A percentile compares a stretch with the other conserved stretches of the same genome.
Conservation (phyloP, 2,888 invertebrate genomes). For the Phengaris alcon region DNA sequence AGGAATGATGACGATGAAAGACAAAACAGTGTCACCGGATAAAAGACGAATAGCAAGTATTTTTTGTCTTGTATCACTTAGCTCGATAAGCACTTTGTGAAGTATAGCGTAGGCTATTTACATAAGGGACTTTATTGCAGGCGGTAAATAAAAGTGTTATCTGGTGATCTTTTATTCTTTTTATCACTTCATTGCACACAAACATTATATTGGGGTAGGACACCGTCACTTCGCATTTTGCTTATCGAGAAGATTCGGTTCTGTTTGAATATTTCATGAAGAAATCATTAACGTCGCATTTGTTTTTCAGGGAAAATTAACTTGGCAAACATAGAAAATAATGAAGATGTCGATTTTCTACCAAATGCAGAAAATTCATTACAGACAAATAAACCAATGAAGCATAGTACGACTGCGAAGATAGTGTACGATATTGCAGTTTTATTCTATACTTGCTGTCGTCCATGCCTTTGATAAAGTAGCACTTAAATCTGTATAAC, state of each 20-base stretch:
- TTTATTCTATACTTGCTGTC: neutral
- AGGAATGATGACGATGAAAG: conserved; percentile 80
- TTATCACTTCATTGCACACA: no score
- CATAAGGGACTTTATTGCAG: neutral
- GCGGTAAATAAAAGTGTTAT: no score
- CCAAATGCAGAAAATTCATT: conserved; percentile 35
- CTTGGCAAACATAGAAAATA: conserved; percentile 44
- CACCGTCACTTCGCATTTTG: neutral
- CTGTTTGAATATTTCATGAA: neutral
- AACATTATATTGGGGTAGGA: neutral
- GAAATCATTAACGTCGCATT: neutral
- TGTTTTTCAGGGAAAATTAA: conserved; percentile 1
- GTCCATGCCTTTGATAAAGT: neutral
- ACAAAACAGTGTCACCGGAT: conserved; percentile 39
- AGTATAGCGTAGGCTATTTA: neutral
- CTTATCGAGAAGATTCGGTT: neutral
- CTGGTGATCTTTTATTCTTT: no score
- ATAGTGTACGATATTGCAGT: conserved; percentile 8
- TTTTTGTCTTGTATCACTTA: conserved; percentile 37
- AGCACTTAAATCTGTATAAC: neutral
- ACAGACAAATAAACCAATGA: neutral
- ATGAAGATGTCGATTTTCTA: conserved; percentile 53
- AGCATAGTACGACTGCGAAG: neutral
- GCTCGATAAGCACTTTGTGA: neutral
- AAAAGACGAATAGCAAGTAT: conserved; percentile 66